Percentiles rank a stretch among this genome's conserved stretches.
These are phyloP conservation scores for Osedax fenrisi DNA, from an alignment of 2,888 invertebrate species.

Conservation along the genomic window DNA sequence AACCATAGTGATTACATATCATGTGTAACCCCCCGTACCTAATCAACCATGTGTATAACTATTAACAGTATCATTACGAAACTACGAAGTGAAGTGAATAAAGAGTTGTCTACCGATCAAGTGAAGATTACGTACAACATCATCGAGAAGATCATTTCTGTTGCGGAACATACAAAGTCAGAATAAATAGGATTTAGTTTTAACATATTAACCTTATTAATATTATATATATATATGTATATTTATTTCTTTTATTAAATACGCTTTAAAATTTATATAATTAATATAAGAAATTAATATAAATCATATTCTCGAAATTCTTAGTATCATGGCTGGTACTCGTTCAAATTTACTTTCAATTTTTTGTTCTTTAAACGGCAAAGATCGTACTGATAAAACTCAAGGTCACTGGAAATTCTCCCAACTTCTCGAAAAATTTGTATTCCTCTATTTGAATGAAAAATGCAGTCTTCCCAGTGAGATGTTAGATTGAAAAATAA, in stretches of 20 bases:
- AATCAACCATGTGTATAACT: no score
- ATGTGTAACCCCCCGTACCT: no score
- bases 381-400: slow-evolving; percentile 34
- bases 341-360: not conserved
- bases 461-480: not conserved
- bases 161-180: no score
- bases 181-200: no score
- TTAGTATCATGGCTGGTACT: not conserved
- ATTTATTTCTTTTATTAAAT: no score
- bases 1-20: no score
- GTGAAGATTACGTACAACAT: not conserved
- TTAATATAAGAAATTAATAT: no score
- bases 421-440: slow-evolving; percentile 40
- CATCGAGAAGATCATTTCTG: no score
- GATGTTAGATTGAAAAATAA: not conserved
- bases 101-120: not conserved
- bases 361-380: not conserved
- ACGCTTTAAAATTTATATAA: no score
- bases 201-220: no score
- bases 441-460: slow-evolving; percentile 34
- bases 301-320: no score
- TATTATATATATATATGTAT: no score
- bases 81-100: not conserved
- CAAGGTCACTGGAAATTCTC: slow-evolving; percentile 40
- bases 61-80: not conserved